Evolutionary conservation across 1,140 invertebrate genomes (phyloP).

Genomic region (Limonius californicus): DNA sequence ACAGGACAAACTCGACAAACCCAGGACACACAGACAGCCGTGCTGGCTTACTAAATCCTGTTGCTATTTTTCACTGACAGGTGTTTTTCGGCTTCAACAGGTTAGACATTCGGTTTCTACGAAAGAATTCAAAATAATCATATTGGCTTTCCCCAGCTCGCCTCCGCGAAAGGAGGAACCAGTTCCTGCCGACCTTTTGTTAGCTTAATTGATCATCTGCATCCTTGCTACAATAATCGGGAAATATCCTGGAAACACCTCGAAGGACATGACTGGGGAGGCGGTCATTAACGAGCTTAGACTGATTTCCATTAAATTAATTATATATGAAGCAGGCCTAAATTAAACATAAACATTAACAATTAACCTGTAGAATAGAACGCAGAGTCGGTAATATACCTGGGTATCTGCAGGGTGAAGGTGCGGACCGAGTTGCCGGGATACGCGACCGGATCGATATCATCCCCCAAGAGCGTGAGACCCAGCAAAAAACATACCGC

Average conservation of each 20-base stretch:
- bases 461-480: conserved; percentile 5
- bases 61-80: conserved; percentile 1
- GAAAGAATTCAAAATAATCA: no score
- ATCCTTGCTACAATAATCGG: no score
- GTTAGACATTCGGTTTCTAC: background rate
- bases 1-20: no score
- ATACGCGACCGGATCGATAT: conserved; percentile 13
- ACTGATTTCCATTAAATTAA: background rate
- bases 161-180: no score
- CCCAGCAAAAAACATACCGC: conserved; percentile 7
- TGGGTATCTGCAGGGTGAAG: background rate
- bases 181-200: no score
- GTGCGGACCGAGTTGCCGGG: conserved; percentile 7
- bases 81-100: background rate
- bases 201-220: no score
- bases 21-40: no score
- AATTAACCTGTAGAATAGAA: background rate
- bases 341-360: background rate
- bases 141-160: no score
- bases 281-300: no score
- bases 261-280: no score
- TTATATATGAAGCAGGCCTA: background rate
- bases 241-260: no score
- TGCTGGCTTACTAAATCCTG: background rate
- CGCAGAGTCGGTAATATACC: background rate